Evolutionary conservation across 2,888 invertebrate genomes (phyloP), one percentile per base, ranked within the genome.

Genomic region (Nephrotoma guestfalica): DNA sequence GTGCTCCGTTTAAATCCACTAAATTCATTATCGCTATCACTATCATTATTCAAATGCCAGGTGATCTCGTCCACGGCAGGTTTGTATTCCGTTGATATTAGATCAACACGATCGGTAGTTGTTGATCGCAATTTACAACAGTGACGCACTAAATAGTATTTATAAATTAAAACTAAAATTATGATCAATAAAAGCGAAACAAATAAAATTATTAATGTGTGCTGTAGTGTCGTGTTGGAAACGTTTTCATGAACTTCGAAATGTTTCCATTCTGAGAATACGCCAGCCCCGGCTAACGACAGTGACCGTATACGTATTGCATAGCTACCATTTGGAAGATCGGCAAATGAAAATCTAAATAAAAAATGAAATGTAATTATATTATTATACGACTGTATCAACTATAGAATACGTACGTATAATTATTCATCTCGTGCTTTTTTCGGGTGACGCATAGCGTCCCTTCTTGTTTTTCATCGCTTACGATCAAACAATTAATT

Each of bases 221-320:
- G 13, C 40, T 45, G 43, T 40, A 86, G 4, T 30, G 45, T 45
- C 9, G 43, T 47, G 40, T 86, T 47, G 40, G 45, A 40, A 30
- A 47, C 4, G 13, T 45, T 15, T 9, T 18, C 45, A 5, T 18
- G 0, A 30, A 86, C 41, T 41, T 86, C 40, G n/a, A 86, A 41
- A 9, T 15, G 2, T 41, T 51, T 51, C 88, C 88, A 87, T 1
- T 88, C 88, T 0, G 92, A 92, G 87, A 90, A 92, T 2, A 88
- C 88, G 0, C 93, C 93, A 43, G 91, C 89, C 0, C 94, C 94
- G 0, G 94, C 94, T 47, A 95, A 89, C 0, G 95, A 94, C 0
- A 92, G 92, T 0, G 95, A 93, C 86, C 93, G 91, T 0, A 95
- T 91, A 57, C 92, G 90, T 30, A 94, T 89, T n/a, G 92, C 92